Conservation (phyloP, 2,888 invertebrate species). For the Cecidostiba fungosa region DNA sequence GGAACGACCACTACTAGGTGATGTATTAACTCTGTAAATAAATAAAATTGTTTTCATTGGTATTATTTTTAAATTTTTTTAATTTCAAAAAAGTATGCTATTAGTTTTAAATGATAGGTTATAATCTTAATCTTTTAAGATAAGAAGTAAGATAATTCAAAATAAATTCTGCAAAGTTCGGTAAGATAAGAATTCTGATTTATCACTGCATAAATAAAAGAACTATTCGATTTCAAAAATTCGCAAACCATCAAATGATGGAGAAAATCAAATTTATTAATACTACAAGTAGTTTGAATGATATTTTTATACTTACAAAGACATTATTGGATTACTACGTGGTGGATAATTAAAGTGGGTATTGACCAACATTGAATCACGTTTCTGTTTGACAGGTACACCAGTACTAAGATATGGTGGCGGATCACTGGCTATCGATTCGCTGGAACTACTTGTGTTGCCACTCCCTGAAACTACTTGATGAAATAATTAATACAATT, state of each 20-base stretch:
- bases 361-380: slow-evolving; percentile 80
- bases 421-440: slow-evolving; percentile 87
- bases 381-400: slow-evolving; percentile 81
- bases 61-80: no score
- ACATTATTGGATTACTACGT: slow-evolving; percentile 75
- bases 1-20: slow-evolving; percentile 78
- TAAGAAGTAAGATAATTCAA: not conserved
- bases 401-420: slow-evolving; percentile 72
- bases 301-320: slow-evolving; percentile 79
- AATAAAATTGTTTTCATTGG: no score
- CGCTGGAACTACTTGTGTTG: slow-evolving; percentile 90
- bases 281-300: not conserved
- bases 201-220: not conserved
- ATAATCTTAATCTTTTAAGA: not conserved
- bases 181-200: slow-evolving; percentile 9
- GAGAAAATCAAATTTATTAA: not conserved
- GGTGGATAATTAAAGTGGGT: slow-evolving; percentile 81
- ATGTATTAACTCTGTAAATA: slow-evolving; percentile 73
- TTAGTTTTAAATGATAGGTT: slow-evolving; percentile 9
- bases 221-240: slow-evolving; percentile 21
- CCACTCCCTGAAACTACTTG: slow-evolving; percentile 73
- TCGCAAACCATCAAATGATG: not conserved
- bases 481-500: slow-evolving; percentile 24
- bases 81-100: not conserved
- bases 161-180: not conserved